These are phyloP conservation scores for Marronus borbonicus DNA, from an alignment of 2,888 invertebrate genomes.

Conservation along the genomic window DNA sequence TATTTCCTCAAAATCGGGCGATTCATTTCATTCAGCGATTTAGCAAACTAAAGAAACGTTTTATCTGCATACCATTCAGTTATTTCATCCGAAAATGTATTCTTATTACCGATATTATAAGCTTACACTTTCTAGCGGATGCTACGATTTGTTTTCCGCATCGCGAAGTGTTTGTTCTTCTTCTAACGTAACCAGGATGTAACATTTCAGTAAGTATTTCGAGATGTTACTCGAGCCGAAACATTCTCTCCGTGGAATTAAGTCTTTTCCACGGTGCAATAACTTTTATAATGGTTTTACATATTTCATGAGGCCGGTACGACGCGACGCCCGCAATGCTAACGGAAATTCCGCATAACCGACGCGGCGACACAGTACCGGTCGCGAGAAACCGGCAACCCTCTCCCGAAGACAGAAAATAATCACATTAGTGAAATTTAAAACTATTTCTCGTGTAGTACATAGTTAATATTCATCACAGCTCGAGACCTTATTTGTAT, in stretches of 20 bases:
- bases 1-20: no score
- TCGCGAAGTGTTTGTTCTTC: conserved; percentile 9
- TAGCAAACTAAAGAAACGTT: no score
- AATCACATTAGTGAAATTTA: conserved; percentile 47
- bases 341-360: conserved; percentile 26
- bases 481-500: conserved; percentile 48
- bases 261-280: conserved; percentile 37
- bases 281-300: conserved; percentile 46
- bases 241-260: conserved; percentile 39
- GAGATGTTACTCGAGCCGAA: conserved; percentile 41
- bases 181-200: conserved; percentile 17
- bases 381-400: background rate
- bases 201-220: conserved; percentile 18
- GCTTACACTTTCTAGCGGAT: background rate
- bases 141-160: conserved; percentile 5
- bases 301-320: conserved; percentile 38
- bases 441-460: conserved; percentile 45
- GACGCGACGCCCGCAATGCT: background rate
- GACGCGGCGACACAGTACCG: background rate
- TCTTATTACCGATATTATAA: background rate
- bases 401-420: conserved; percentile 30
- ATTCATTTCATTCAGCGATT: no score
- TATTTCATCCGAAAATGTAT: background rate
- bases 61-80: background rate
- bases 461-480: conserved; percentile 45